A percentile compares a stretch with the other conserved stretches of the same genome.
Conservation (phyloP, 53 echinoderm and acorn worm species). For the Actinopyga echinites region DNA sequence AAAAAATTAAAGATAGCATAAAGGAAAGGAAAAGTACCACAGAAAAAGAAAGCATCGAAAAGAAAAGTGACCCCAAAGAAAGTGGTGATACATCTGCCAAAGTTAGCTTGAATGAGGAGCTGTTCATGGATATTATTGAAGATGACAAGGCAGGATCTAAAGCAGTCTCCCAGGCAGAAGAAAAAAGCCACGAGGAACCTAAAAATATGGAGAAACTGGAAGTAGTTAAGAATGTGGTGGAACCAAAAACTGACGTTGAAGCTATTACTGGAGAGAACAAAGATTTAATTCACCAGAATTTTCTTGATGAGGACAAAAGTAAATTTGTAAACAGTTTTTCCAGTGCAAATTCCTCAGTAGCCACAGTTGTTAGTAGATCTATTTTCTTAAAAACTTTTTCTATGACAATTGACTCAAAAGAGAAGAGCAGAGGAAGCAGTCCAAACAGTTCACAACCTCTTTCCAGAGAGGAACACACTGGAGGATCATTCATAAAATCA, state of each 20-base stretch:
- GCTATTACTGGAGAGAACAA: not conserved
- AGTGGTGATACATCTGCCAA: not conserved
- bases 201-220: not conserved
- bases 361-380: not conserved
- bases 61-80: not conserved
- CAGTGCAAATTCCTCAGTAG: not conserved
- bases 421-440: too few species aligned
- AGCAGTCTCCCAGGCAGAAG: not conserved
- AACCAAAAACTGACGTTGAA: not conserved
- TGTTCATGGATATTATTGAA: slow-evolving; percentile 19
- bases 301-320: not conserved
- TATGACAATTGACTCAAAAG: too few species aligned
- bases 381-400: too few species aligned
- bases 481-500: too few species aligned
- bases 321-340: not conserved
- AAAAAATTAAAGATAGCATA: not conserved
- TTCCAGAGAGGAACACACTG: too few species aligned
- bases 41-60: not conserved
- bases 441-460: too few species aligned
- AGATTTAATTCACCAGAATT: not conserved
- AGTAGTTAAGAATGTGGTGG: not conserved
- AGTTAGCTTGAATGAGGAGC: slow-evolving; percentile 1
- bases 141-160: not conserved
- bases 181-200: not conserved
- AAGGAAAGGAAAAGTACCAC: not conserved